Percentiles rank a stretch among this genome's conserved stretches.
Evolutionary conservation across 23 tunicate genomes (phyloP).

Genomic region (Oikopleura albicans): DNA sequence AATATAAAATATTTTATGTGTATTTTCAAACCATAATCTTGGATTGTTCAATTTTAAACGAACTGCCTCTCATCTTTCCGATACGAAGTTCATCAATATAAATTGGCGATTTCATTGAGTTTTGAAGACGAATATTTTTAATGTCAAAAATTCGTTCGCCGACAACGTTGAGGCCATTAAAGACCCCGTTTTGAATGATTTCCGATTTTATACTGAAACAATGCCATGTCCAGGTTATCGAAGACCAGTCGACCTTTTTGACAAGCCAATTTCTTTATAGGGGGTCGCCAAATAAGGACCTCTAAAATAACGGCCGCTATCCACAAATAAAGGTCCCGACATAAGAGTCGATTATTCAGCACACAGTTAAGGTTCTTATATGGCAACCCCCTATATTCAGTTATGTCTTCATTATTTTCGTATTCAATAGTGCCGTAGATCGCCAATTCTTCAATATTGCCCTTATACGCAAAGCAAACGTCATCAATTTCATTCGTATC

Average conservation of each 20-base stretch:
- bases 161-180: background rate
- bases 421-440: background rate
- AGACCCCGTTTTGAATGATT: background rate
- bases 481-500: background rate
- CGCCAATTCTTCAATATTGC: background rate
- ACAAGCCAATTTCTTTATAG: no score
- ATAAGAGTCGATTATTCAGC: no score
- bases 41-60: no score
- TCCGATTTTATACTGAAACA: background rate
- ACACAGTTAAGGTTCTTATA: no score
- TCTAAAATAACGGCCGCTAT: no score
- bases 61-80: constrained; percentile 1
- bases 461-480: background rate
- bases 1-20: no score
- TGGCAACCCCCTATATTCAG: no score
- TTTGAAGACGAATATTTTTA: background rate
- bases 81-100: constrained; percentile 4
- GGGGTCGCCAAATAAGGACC: no score
- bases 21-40: no score
- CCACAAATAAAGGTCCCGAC: no score
- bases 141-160: background rate
- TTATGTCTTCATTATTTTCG: background rate
- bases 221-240: background rate
- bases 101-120: background rate
- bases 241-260: background rate